Base-by-base conservation (phyloP, 2,888 invertebrate species). In the Ennomos erosarius region DNA sequence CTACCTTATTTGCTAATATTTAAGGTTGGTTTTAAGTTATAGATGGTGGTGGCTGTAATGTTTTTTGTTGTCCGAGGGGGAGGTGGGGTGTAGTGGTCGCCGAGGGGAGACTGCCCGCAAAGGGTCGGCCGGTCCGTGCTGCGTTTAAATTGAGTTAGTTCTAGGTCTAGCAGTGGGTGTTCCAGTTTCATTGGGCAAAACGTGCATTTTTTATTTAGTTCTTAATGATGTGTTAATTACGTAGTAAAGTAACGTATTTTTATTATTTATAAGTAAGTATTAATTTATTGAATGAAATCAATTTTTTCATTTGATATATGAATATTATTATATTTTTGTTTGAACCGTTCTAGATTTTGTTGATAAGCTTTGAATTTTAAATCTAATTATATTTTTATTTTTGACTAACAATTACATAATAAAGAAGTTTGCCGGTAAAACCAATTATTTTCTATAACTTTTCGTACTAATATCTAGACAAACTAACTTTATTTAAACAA, bases 51-150 rank as follows among this genome's bases (percentile, higher is more conserved):
- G 68, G 81, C 80, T 88, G 78, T 71, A 77, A 79, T 85, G 87
- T 88, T 89, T 85, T 89, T 85, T 82, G 81, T 72, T 78, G 70
- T 69, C 67, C 67, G 65, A 73, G 76, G 82, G 81, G 79, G 81
- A 81, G 83, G 78, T 83, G 83, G 89, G 92, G 90, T 85, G 90
- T 79, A 88, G 90, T 92, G 91, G 90, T 90, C 90, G 90, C 84
- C 81, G 82, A 74, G 84, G 90, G 90, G 90, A 81, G 88, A 89
- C 89, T 89, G 91, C 78, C 91, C 92, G 90, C 88, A 91, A 87
- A 90, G 91, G 90, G 87, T 87, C 84, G 82, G 81, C 80, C 78
- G 85, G 75, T 75, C 71, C 45, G 75, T 84, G 91, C 85, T 70
- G 64, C 83, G 85, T 90, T 90, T 81, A n/a, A n/a, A n/a, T n/a